A percentile compares a stretch with the other conserved stretches of the same genome.
Evolutionary conservation across 2,888 invertebrate species (phyloP).

Genomic region (Icerya purchasi): DNA sequence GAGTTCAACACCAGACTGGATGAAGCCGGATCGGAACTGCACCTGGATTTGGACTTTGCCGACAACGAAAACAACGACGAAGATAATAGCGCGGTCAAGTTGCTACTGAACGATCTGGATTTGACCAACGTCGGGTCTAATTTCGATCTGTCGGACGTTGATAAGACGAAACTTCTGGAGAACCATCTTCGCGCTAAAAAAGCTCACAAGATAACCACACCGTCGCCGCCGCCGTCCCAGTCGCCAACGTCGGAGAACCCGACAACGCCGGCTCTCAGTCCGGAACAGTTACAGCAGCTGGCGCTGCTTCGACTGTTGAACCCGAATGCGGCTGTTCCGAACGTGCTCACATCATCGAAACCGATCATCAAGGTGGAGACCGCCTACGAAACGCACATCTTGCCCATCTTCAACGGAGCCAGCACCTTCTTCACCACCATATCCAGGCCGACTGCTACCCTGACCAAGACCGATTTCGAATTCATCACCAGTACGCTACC

Average conservation of each 20-base stretch:
- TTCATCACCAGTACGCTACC: slow-evolving; percentile 49
- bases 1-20: slow-evolving; percentile 73
- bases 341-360: slow-evolving; percentile 54
- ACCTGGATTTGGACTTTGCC: slow-evolving; percentile 65
- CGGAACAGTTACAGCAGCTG: slow-evolving; percentile 49
- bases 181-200: slow-evolving; percentile 32
- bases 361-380: slow-evolving; percentile 56
- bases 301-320: slow-evolving; percentile 49
- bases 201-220: slow-evolving; percentile 21
- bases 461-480: slow-evolving; percentile 58
- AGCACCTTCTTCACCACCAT: slow-evolving; percentile 56
- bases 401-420: slow-evolving; percentile 53
- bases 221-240: background rate
- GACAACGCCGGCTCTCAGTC: slow-evolving; percentile 31
- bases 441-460: slow-evolving; percentile 52
- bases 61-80: slow-evolving; percentile 46
- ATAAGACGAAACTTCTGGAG: slow-evolving; percentile 36
- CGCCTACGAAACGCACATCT: slow-evolving; percentile 57
- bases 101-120: slow-evolving; percentile 43
- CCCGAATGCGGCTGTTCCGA: slow-evolving; percentile 40
- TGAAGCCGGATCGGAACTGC: slow-evolving; percentile 70
- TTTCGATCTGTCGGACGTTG: slow-evolving; percentile 45
- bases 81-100: slow-evolving; percentile 24
- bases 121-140: slow-evolving; percentile 48
- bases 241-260: slow-evolving; percentile 19